Evolutionary conservation across 2,888 invertebrate species (phyloP).

Genomic region (Lobophora halterata): DNA sequence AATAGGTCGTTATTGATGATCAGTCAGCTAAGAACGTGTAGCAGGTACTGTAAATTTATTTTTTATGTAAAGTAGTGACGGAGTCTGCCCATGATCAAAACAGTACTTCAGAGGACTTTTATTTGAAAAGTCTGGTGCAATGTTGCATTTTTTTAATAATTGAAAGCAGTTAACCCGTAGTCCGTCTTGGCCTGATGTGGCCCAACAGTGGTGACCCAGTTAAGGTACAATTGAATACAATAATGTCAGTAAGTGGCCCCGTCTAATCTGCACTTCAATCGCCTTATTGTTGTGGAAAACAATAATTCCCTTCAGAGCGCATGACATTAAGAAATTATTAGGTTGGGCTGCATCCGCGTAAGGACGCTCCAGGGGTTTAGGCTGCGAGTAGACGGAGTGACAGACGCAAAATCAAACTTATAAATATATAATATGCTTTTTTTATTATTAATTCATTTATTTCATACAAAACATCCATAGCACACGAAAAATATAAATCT

Average conservation of each 20-base stretch:
- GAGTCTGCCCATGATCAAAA: no score
- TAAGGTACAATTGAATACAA: slow-evolving; percentile 34
- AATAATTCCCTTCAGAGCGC: slow-evolving; percentile 76
- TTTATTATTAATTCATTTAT: neutral
- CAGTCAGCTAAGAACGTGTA: no score
- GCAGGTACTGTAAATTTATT: no score
- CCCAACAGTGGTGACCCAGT: slow-evolving; percentile 17
- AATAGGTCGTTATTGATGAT: no score
- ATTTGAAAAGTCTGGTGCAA: neutral
- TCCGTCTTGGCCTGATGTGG: slow-evolving; percentile 1
- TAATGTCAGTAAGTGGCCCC: slow-evolving; percentile 45
- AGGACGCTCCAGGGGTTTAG: slow-evolving; percentile 59
- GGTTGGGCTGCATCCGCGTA: slow-evolving; percentile 75
- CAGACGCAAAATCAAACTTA: neutral
- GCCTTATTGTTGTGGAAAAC: slow-evolving; percentile 75
- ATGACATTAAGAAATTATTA: slow-evolving; percentile 80
- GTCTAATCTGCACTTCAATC: slow-evolving; percentile 64
- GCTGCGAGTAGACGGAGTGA: slow-evolving; percentile 28
- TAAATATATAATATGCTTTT: neutral
- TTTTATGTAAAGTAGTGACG: no score
- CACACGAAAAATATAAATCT: no score
- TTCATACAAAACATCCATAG: neutral
- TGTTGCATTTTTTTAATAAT: neutral
- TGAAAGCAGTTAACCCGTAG: neutral
- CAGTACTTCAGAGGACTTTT: no score